These are phyloP conservation scores for Clunio marinus DNA, from an alignment of 2,888 invertebrate species.

Conservation along the genomic window DNA sequence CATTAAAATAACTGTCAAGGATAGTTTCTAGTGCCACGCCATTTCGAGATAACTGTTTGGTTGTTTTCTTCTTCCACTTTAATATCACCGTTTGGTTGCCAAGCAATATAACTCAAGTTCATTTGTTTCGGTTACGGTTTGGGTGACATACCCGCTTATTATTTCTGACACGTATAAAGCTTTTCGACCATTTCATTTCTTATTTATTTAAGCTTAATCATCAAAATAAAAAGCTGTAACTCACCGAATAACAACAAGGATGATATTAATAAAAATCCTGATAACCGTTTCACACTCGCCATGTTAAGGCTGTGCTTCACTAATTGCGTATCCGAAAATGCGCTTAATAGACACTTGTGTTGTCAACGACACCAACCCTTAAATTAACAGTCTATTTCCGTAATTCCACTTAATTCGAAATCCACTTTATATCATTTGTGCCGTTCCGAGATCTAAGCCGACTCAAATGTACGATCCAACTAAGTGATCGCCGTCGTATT, in stretches of 20 bases:
- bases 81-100: neutral
- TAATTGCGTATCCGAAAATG: neutral
- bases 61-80: neutral
- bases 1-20: slow-evolving; percentile 35
- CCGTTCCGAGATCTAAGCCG: neutral
- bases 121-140: neutral
- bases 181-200: neutral
- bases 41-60: neutral
- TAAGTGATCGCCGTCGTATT: slow-evolving; percentile 51
- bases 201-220: slow-evolving; percentile 3
- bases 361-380: slow-evolving; percentile 12
- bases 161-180: slow-evolving; percentile 14
- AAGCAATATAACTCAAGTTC: neutral
- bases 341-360: neutral
- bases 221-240: neutral
- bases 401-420: neutral
- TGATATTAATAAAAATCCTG: slow-evolving; percentile 25
- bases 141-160: no score
- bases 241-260: slow-evolving; percentile 9
- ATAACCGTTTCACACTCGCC: slow-evolving; percentile 30
- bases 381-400: neutral
- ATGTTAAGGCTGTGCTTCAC: neutral
- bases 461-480: slow-evolving; percentile 47
- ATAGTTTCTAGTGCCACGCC: slow-evolving; percentile 22
- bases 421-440: neutral